Evolutionary conservation across 1,140 invertebrate genomes (phyloP), one percentile per base, ranked within the genome.

Genomic region (Drosophila ambigua): DNA sequence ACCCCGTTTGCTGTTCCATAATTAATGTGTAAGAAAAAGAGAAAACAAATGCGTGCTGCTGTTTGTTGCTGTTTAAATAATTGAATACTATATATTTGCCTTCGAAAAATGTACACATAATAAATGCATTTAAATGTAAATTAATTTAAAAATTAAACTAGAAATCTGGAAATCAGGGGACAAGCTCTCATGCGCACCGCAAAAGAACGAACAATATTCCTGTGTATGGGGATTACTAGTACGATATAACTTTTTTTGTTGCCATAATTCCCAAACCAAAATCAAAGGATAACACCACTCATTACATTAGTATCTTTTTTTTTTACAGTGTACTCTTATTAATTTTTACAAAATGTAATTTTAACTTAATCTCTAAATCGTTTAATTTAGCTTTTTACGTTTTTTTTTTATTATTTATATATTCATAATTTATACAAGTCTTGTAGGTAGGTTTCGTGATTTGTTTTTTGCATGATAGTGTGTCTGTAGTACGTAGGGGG

Each of bases 381-480:
- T 80, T 89, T 52, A 77, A 76, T 71, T 82, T 82, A 52, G 74
- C 58, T 63, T 84, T 39, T 57, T 51, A 60, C 24, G 48, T 54
- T 72, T 63, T 1, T 72, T 63, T 1, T 72, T 41, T 57, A 20
- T 35, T 53, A 51, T 31, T 44, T 52, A 4, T 54, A 28, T 75
- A 54, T 67, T 55, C 61, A 60, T 83, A 77, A 80, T 84, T 84
- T 85, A 85, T 89, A 90, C 85, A 90, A 90, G 85, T 90, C 85
- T 90, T 90, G 85, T 90, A 85, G 78, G 85, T 90, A 90, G 85
- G 81, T 82, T 39, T 90, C 72, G 85, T 81, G 82, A 87, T 87
- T 87, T 75, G 53, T 72, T 82, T 64, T 55, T 65, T 82, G 24
- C 46, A 63, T 35, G 63, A 77, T 54, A 77, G 68, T 62, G 65